Conservation (phyloP, 2,113 vertebrate species). For the Nestor notabilis region DNA sequence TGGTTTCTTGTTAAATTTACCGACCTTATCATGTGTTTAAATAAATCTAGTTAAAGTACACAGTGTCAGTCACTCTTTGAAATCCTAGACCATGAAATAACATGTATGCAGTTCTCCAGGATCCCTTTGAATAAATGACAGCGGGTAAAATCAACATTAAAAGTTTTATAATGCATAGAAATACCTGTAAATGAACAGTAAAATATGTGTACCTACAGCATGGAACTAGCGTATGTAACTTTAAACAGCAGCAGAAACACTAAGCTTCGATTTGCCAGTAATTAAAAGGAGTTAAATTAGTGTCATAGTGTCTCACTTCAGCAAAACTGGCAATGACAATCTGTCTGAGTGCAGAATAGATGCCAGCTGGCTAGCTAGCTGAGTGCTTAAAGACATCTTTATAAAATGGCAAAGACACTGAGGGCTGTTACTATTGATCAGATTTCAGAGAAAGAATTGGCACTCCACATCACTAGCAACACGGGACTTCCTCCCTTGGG, state of each 20-base stretch:
- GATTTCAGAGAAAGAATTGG: constrained; percentile 18
- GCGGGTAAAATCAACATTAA: not conserved
- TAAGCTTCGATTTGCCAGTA: not conserved
- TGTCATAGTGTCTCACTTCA: not conserved
- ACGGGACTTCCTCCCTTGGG: not conserved
- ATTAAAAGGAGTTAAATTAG: constrained; percentile 26
- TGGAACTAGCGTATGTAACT: not conserved
- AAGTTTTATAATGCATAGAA: not conserved
- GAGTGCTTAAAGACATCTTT: constrained; percentile 9
- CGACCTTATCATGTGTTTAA: not conserved
- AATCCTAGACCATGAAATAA: not conserved
- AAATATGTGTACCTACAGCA: not conserved
- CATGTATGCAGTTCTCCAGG: not conserved
- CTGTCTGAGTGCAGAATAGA: not conserved
- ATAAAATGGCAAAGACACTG: constrained; percentile 18
- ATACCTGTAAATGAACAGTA: not conserved
- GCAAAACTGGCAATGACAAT: not conserved
- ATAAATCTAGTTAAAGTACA: not conserved
- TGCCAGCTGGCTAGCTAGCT: not conserved
- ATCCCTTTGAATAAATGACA: not conserved
- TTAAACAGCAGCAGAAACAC: not conserved
- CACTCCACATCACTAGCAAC: not conserved
- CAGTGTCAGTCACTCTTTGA: not conserved
- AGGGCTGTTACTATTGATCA: not conserved
- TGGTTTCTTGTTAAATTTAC: not conserved